Conservation (phyloP, 2,797 vertebrate genomes). For the Arctocebus calabarensis region DNA sequence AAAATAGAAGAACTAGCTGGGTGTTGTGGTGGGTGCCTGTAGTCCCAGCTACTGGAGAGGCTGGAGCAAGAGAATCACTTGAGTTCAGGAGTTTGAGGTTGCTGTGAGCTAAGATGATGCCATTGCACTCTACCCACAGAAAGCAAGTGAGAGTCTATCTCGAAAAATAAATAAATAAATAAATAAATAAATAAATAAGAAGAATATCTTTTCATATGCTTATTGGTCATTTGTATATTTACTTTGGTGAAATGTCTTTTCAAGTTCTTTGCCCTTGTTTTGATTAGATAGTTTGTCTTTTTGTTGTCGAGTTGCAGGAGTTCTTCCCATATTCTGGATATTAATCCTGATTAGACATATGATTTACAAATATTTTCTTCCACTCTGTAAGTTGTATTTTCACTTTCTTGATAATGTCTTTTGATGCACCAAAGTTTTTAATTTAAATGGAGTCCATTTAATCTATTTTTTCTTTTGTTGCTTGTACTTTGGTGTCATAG, state of each 20-base stretch:
- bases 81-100: no score
- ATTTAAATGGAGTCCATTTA: constrained; percentile 6
- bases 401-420: constrained; percentile 10
- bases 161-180: no score
- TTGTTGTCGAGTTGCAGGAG: neutral
- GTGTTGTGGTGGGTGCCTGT: no score
- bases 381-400: neutral
- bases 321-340: neutral
- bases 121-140: no score
- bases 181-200: no score
- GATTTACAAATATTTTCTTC: neutral
- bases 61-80: no score
- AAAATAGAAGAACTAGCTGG: no score
- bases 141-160: no score
- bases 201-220: neutral
- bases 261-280: neutral
- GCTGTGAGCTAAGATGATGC: no score
- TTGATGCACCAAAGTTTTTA: neutral
- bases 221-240: neutral
- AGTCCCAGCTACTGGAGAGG: no score
- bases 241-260: neutral
- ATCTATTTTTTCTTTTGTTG: neutral
- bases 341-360: neutral
- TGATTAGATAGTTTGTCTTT: neutral
- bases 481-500: neutral